Evolutionary conservation across 1,140 invertebrate genomes (phyloP).

Genomic region (Vanessa atalanta): DNA sequence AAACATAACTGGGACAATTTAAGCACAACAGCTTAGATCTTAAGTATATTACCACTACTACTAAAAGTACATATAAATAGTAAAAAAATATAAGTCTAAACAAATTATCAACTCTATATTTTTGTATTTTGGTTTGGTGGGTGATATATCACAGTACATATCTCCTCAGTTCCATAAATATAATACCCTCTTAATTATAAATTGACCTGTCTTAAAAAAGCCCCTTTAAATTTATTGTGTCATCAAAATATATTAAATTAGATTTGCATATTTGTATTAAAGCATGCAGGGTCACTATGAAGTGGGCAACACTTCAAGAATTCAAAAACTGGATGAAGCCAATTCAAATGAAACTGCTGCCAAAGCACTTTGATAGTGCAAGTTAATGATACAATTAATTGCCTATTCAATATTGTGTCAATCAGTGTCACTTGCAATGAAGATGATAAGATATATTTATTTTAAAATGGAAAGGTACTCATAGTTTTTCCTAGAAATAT

Average conservation of each 20-base stretch:
- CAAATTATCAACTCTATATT: no score
- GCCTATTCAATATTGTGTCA: background rate
- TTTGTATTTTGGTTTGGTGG: no score
- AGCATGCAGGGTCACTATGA: background rate
- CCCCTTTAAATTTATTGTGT: no score
- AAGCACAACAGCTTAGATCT: no score
- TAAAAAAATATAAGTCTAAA: no score
- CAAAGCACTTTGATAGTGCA: background rate
- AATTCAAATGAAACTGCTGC: background rate
- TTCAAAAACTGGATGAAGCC: background rate
- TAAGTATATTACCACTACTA: no score
- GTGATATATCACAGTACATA: no score
- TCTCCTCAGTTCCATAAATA: no score
- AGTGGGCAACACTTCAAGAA: slow-evolving; percentile 1
- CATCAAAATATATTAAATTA: background rate
- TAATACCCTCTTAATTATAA: no score
- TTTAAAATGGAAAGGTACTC: background rate
- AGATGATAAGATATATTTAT: background rate
- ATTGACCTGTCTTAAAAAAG: no score
- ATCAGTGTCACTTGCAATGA: background rate
- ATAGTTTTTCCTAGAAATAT: background rate
- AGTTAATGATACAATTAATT: background rate
- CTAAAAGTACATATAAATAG: no score
- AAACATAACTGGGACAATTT: no score
- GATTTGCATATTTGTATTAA: background rate